Base-by-base conservation (phyloP, 2,113 vertebrate species). In the Embiotoca jacksoni region DNA sequence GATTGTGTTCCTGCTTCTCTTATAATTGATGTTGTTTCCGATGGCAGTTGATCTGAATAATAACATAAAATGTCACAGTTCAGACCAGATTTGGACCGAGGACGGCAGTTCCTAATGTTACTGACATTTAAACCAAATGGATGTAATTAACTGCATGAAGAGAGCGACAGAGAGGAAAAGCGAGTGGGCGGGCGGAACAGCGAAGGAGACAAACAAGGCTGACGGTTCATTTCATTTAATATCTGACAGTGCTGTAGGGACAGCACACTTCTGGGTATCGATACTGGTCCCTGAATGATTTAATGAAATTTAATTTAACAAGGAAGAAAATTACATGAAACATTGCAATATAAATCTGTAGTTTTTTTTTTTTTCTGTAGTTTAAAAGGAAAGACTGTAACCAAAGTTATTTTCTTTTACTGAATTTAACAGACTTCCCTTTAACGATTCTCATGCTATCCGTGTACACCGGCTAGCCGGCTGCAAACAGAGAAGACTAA, bases 111-210 rank as follows among this genome's bases (percentile, higher is more conserved):
- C 66, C 16, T 64, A 58, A 23, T 33, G 60, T 66, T 16, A 55
- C 58, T 81, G 80, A 85, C 82, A 85, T 87, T 83, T 81, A 65
- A 61, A 81, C 53, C 37, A 60, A 70, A 70, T 62, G 9, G 7
- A 53, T 49, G 47, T 67, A 75, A 87, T 78, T 83, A 80, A 73
- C 53, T 70, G 9, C 30, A 62, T 30, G 15, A 66, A 41, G 13
- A 31, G 63, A 76, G 52, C 49, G 13, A 14, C 59, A 1, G 4
- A 6, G 31, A 16, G 52, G 23, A 53, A 23, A 10, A 44, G 15
- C 23, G 5, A 23, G 62, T 0, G 30, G 41, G 62, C 15, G 72
- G 69, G 72, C 2, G 30, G 55, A 6, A 55, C 44, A 52, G 56
- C 16, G 6, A 44, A 6, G 15, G 35, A 53, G 44, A 58, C 15